These are phyloP conservation scores for Ambastaia sidthimunki DNA, from an alignment of 2,797 vertebrate species.

Conservation along the genomic window DNA sequence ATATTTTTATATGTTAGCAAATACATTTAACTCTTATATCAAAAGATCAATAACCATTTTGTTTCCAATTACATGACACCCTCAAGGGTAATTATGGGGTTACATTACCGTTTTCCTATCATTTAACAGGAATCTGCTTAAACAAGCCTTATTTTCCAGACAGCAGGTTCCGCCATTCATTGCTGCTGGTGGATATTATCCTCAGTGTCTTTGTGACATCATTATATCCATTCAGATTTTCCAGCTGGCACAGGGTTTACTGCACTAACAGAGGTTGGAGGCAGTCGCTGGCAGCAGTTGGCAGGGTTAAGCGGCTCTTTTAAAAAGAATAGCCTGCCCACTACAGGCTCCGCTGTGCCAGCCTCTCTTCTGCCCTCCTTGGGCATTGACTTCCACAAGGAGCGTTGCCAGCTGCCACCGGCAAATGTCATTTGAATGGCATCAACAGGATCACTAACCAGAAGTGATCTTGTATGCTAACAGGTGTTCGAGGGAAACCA, in stretches of 20 bases:
- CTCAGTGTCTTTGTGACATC: slow-evolving; percentile 33
- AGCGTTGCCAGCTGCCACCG: slow-evolving; percentile 28
- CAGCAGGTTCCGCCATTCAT: slow-evolving; percentile 10
- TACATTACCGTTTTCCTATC: slow-evolving; percentile 1
- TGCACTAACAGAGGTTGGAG: slow-evolving; percentile 43
- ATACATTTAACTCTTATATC: too few relatives aligned
- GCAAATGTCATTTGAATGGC: slow-evolving; percentile 28
- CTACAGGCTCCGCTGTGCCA: slow-evolving; percentile 46
- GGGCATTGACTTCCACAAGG: slow-evolving; percentile 25
- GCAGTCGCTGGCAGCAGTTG: slow-evolving; percentile 51
- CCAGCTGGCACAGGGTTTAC: slow-evolving; percentile 37
- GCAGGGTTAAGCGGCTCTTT: slow-evolving; percentile 53
- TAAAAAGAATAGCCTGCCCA: slow-evolving; percentile 51
- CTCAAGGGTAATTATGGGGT: not conserved
- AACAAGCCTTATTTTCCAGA: slow-evolving; percentile 7
- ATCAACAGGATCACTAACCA: slow-evolving; percentile 39
- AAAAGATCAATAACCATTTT: not conserved
- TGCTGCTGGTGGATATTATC: slow-evolving; percentile 24
- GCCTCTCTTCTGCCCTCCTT: slow-evolving; percentile 24
- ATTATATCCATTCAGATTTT: slow-evolving; percentile 30
- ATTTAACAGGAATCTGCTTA: not conserved
- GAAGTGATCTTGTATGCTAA: slow-evolving; percentile 31
- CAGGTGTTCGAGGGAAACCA: slow-evolving; percentile 88
- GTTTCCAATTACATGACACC: not conserved
- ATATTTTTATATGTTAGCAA: too few relatives aligned